These are phyloP conservation scores for Hippocampus mohnikei DNA, from an alignment of 2,113 vertebrate species.

Conservation along the genomic window DNA sequence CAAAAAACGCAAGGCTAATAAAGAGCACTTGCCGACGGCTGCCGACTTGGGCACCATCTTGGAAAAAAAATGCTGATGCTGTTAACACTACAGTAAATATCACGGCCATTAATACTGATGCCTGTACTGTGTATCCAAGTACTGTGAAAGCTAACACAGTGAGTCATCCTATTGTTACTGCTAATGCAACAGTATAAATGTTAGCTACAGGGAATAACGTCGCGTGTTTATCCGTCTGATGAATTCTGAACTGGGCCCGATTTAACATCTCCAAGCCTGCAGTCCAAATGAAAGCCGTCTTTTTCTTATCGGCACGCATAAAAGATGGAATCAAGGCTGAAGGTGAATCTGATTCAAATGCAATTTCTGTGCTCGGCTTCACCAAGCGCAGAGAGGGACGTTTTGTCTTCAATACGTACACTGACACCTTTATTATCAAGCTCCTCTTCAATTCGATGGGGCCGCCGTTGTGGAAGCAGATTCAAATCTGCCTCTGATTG, in stretches of 20 bases:
- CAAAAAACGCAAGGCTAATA: too few species aligned
- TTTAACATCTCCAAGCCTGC: conserved; percentile 14
- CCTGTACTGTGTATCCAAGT: too few species aligned
- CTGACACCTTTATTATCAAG: conserved; percentile 54
- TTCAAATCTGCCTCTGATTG: conserved; percentile 48
- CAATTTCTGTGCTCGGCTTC: conserved; percentile 38
- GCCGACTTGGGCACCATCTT: too few species aligned
- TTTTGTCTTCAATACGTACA: conserved; percentile 52
- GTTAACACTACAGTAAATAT: too few species aligned
- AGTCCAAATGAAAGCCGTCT: conserved; percentile 38
- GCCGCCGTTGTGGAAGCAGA: conserved; percentile 56
- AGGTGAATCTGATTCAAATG: conserved; percentile 52
- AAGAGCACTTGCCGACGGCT: too few species aligned
- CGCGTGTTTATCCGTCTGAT: conserved; percentile 30
- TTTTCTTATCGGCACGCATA: conserved; percentile 37
- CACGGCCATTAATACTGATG: too few species aligned
- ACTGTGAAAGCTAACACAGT: not conserved
- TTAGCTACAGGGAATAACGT: not conserved
- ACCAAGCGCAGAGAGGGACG: conserved; percentile 25
- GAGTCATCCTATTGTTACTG: not conserved
- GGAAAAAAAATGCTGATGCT: too few species aligned
- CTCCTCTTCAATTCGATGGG: conserved; percentile 55
- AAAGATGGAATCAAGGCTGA: conserved; percentile 44
- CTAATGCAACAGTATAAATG: not conserved
- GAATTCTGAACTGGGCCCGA: conserved; percentile 20